A percentile compares a stretch with the other conserved stretches of the same genome.
phyloP scores from a whole-genome alignment of 2,888 invertebrate species.

The Tenthredo notha region DNA sequence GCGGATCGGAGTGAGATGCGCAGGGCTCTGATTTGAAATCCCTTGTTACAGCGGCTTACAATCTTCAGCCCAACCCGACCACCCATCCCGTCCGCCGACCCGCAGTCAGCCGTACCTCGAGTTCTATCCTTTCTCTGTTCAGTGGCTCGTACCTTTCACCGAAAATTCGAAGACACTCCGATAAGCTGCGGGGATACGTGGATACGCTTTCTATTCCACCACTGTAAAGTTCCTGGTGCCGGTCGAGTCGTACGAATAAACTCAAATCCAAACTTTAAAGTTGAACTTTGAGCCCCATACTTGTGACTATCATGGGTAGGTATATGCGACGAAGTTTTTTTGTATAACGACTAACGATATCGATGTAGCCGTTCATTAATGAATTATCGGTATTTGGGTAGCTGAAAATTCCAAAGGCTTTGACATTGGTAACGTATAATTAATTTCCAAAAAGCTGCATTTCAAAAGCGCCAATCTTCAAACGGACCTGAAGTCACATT shows the following conservation, averaged over 20 bases:
- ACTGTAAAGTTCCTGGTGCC: neutral
- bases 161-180: constrained; percentile 51
- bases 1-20: constrained; percentile 33
- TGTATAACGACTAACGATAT: neutral
- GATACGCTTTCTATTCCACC: constrained; percentile 36
- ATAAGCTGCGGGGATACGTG: constrained; percentile 44
- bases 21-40: constrained; percentile 52
- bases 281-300: neutral
- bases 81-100: constrained; percentile 26
- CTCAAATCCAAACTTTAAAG: constrained; percentile 32
- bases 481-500: neutral
- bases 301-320: neutral
- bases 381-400: neutral
- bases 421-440: neutral
- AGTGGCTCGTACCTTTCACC: constrained; percentile 47
- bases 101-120: constrained; percentile 41
- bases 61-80: constrained; percentile 45
- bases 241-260: constrained; percentile 25
- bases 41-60: constrained; percentile 55
- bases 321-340: neutral
- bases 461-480: neutral
- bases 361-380: neutral
- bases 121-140: constrained; percentile 51
- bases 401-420: neutral
- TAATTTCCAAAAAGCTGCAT: neutral